Base-by-base conservation (phyloP, 53 echinoderm and acorn worm species). In the Stichopus horrens region DNA sequence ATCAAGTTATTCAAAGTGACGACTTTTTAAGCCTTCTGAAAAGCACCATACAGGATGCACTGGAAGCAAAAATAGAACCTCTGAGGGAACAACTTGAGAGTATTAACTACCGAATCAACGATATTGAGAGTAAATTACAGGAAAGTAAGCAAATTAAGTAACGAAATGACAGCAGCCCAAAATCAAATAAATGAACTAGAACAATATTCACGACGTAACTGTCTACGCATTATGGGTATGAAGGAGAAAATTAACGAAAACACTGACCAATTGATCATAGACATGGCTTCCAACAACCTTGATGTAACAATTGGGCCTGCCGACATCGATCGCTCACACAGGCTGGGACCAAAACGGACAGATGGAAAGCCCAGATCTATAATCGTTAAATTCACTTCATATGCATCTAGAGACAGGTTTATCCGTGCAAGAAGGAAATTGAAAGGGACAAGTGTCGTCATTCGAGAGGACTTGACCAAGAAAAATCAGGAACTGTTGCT, bases 221-320 rank as follows among this genome's bases (percentile, higher is more conserved):
- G 76, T 9, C 7, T 76, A 22, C 22, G 37, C 23, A 76, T 76
- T 76, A 22, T 37, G 13, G 76, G 76, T 22, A 37, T 21, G 9
- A 76, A 76, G 23, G 22, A 76, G 76, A 9, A 76, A 76, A 76
- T 22, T 76, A 76, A 76, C 22, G 4, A 76, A 76, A 76, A 9
- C 76, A 22, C 7, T 52, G 7, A 76, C n/a, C n/a, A n/a, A n/a
- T n/a, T n/a, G n/a, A n/a, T n/a, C n/a, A n/a, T n/a, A n/a, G n/a
- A n/a, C n/a, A 76, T n/a, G 23, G 22, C 23, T 37, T 5, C 23
- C 76, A 76, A 22, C 22, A 37, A 76, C 76, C 20, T 76, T 76
- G 76, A 21, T 76, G 21, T 5, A 76, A 76, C 76, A 6, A 76
- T 76, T 23, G 52, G 6, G 5, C 76, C 76, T 22, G 23, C 20